Conservation (phyloP, 1,140 invertebrate genomes). For the Hermatobates lingyangjiaoensis region DNA sequence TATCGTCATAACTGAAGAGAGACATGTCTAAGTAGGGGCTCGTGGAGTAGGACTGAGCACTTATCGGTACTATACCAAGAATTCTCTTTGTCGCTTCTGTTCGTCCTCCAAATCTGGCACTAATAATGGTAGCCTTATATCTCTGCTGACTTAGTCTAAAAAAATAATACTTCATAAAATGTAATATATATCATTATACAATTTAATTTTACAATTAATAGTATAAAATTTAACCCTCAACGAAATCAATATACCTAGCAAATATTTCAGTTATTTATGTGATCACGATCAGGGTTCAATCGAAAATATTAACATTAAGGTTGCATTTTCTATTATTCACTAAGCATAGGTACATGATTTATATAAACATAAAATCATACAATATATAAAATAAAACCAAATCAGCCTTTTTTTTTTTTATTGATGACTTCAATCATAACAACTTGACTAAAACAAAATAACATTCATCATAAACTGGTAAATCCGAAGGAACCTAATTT, state of each 20-base stretch:
- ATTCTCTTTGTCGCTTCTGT: constrained; percentile 77
- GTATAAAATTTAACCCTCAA: constrained; percentile 10
- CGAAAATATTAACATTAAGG: too few relatives aligned
- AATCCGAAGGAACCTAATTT: too few relatives aligned
- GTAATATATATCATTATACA: not conserved
- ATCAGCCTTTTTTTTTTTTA: too few relatives aligned
- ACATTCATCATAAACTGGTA: too few relatives aligned
- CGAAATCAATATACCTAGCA: not conserved
- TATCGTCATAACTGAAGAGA: constrained; percentile 89
- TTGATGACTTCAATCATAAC: too few relatives aligned
- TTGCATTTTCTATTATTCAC: too few relatives aligned
- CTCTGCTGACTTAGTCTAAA: constrained; percentile 34
- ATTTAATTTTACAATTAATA: not conserved
- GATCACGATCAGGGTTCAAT: not conserved
- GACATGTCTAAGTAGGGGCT: constrained; percentile 86
- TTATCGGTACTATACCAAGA: constrained; percentile 81
- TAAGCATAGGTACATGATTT: too few relatives aligned
- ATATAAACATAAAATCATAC: too few relatives aligned
- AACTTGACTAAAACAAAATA: too few relatives aligned
- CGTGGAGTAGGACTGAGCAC: constrained; percentile 80
- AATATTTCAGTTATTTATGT: constrained; percentile 6
- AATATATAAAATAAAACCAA: too few relatives aligned
- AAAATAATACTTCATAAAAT: constrained; percentile 9
- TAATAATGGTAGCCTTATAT: constrained; percentile 75
- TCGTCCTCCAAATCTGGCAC: constrained; percentile 63